Evolutionary conservation across 2,113 vertebrate genomes (phyloP), one percentile per base, ranked within the genome.

Genomic region (Rhodinocichla rosea): DNA sequence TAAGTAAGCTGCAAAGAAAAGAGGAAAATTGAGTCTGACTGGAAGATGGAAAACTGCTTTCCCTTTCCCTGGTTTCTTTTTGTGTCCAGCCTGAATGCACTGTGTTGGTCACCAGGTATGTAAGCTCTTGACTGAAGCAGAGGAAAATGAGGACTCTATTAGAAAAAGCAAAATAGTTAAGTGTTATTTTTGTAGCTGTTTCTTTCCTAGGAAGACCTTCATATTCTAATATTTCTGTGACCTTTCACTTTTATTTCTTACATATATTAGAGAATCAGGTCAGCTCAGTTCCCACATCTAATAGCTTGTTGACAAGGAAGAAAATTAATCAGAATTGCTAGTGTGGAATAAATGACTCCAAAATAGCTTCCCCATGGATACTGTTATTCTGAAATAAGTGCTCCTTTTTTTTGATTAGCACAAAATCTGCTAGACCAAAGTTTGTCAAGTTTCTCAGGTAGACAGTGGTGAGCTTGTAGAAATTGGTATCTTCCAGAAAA

Each of bases 251-350:
- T 28, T 60, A 52, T 78, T 91, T 90, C 87, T 94, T 90, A 78
- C 18, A 24, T 81, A 90, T 87, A 92, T 75, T 30, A 71, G 74
- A 87, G 49, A 92, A 84, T 92, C 64, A 22, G 90, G 68, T 96
- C 90, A 94, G 12, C 65, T 71, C 20, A 64, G 52, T 81, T 90
- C 44, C 73, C 47, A 40, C 47, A 27, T 82, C 39, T 90, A 88
- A 89, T 86, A 65, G 28, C n/a, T 94, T 89, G 71, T 86, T 88
- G 88, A 90, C 82, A 83, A 89, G 60, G 26, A 9, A 81, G 78
- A 96, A 95, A 78, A 89, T 81, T 94, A 90, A 86, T 93, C 69
- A 68, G 64, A 75, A 77, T 78, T 90, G 64, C 60, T 88, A 60
- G 60, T 89, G 83, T 65, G 40, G 71, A 94, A 93, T 90, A 95